Evolutionary conservation across 2,113 vertebrate species (phyloP), one percentile per base, ranked within the genome.

Genomic region (Clupea harengus): DNA sequence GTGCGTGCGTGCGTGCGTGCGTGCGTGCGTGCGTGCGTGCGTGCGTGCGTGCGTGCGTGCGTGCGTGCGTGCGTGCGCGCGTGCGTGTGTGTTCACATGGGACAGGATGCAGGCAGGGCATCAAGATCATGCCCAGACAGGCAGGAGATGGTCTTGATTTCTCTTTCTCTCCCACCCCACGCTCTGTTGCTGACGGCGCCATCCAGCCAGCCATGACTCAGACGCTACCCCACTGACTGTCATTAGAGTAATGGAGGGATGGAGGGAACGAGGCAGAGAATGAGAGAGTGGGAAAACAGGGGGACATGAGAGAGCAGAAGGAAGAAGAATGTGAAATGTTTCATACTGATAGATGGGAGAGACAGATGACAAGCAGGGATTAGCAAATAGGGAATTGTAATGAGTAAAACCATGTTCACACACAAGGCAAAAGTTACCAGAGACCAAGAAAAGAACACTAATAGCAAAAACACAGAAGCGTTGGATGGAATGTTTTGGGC

Each of bases 291-390:
- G 82, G 17, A 6, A 57, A 82, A 78, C 13, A 54, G 22, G n/a
- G 32, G 83, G 57, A 75, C 72, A 83, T 83, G 60, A 86, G 32
- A 57, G 28, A n/a, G 39, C 67, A 83, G 81, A 86, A 64, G 67
- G 82, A 86, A 54, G 57, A 67, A 17, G 57, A 45, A 39, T 39
- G 39, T 1, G 85, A 57, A 17, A 15, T 60, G 54, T 60, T 60
- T 6, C 54, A 60, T 1, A 39, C 39, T 39, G 54, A 17, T 17
- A 60, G 54, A 11, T 11, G 8, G 9, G 47, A 11, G 47, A 9
- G 13, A 49, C 47, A 11, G 47, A 49, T 49, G 47, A 49, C 47
- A 49, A 11, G 8, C 47, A 49, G 47, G 47, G 13, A 49, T 49
- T 49, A 11, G 9, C 47, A 49, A 49, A 60, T 18, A 22, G 20